Evolutionary conservation across 2,113 vertebrate species (phyloP), one percentile per base, ranked within the genome.

Genomic region (Epinephelus fuscoguttatus): DNA sequence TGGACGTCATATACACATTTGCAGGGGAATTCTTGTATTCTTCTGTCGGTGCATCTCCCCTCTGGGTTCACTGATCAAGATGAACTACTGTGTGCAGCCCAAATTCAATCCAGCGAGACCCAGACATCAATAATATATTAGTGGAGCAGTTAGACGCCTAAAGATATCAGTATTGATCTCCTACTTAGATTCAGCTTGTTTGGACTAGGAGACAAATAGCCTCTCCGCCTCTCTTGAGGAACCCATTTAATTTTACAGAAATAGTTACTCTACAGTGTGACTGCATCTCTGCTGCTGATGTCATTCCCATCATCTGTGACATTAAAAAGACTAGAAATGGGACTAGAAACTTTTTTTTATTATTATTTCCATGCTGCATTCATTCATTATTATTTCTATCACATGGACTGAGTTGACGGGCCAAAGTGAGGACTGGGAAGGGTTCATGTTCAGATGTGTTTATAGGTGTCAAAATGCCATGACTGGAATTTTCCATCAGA

Each of bases 81-180:
- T 89, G 81, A 93, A 92, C 80, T 91, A 84, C 90, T 87, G 74
- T 75, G 85, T 83, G 67, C 80, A 70, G 85, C 88, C 86, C 76
- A 91, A 85, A 94, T 94, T 88, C 84, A 95, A 95, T 95, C 88
- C 83, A 77, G 75, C 13, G 45, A 80, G 88, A 90, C 81, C 86
- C 86, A 79, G 73, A 84, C 94, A 94, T 95, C 94, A 90, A 95
- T 95, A 95, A 94, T 93, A 93, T 93, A 94, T 94, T 91, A 94
- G 78, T 66, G 81, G 80, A 79, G 82, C 91, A 71, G 89, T 94
- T 93, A 92, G 91, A 80, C 56, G 90, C 91, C 92, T 94, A 95
- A 94, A 94, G 74, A 94, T 92, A 93, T 94, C 91, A 92, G 90
- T 92, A 95, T 95, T 82, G 95, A 95, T 95, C 86, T 82, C 23